Evolutionary conservation across 2,113 vertebrate species (phyloP), one percentile per base, ranked within the genome.

Genomic region (Meles meles): DNA sequence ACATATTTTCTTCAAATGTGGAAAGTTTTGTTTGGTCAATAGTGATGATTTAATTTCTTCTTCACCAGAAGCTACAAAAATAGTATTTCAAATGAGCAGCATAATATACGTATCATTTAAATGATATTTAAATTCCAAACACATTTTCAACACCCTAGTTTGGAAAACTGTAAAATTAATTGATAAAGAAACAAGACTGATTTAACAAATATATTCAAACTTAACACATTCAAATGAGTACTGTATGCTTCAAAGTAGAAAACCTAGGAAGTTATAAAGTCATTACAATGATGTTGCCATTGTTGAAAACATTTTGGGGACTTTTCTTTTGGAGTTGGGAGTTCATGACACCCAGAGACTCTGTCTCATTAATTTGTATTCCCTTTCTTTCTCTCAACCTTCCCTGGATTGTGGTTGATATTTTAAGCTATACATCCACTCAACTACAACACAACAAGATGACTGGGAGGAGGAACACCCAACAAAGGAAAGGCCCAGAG

Each of bases 301-400:
- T 90, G 6, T 86, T 96, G 17, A 93, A 94, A 97, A 29, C 29
- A 90, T 87, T 77, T 84, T 31, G 61, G 37, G 29, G 93, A 91
- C 52, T 63, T 61, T 76, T 59, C n/a, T 86, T 90, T 69, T 93
- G 18, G 5, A 93, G 59, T 69, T 84, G 12, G 74, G 71, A 94
- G 11, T 92, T 92, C 87, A 94, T 44, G 25, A 39, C 39, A 95
- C 59, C 23, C 31, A 95, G 21, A 92, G 10, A 90, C 96, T 85
- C 42, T 88, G 29, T 93, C 21, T 97, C 57, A 95, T 90, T 81
- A 94, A 27, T 74, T 97, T 42, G 61, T 23, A 97, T 77, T 96
- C 31, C 29, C 49, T 92, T 90, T 74, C n/a, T n/a, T 61, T 25
- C 23, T 61, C 59, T 10, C 9, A 61, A 61, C 9, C 59, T 61